These are phyloP conservation scores for Gobio gobio DNA, from an alignment of 2,113 vertebrate species.

Conservation along the genomic window DNA sequence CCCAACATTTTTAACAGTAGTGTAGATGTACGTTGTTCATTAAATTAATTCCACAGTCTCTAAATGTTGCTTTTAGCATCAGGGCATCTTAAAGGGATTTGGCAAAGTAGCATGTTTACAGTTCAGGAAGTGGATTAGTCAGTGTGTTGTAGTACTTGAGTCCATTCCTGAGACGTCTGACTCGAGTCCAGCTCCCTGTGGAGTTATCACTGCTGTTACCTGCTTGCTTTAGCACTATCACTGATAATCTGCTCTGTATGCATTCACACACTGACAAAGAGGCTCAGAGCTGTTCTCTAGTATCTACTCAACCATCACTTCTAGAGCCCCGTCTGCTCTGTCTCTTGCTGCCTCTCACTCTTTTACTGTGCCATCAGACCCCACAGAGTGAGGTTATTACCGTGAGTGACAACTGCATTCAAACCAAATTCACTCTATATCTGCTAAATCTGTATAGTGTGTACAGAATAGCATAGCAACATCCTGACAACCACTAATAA, in stretches of 20 bases:
- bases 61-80: background rate
- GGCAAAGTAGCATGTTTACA: conserved; percentile 18
- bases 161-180: conserved; percentile 15
- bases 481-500: no score
- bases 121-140: conserved; percentile 22
- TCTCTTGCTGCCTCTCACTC: background rate
- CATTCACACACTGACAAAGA: background rate
- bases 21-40: background rate
- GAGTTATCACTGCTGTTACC: conserved; percentile 20
- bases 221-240: conserved; percentile 16
- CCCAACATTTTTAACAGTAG: no score
- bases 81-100: background rate
- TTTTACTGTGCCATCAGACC: background rate
- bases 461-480: background rate
- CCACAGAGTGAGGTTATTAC: background rate
- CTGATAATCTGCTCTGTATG: conserved; percentile 14
- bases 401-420: background rate
- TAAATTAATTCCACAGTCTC: background rate
- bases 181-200: conserved; percentile 9
- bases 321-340: background rate
- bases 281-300: background rate
- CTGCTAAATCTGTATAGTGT: background rate
- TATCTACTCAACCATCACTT: background rate
- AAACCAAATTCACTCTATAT: background rate
- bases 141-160: conserved; percentile 10